Evolutionary conservation across 2,888 invertebrate species (phyloP), one percentile per base, ranked within the genome.

Genomic region (Andricus curvator): DNA sequence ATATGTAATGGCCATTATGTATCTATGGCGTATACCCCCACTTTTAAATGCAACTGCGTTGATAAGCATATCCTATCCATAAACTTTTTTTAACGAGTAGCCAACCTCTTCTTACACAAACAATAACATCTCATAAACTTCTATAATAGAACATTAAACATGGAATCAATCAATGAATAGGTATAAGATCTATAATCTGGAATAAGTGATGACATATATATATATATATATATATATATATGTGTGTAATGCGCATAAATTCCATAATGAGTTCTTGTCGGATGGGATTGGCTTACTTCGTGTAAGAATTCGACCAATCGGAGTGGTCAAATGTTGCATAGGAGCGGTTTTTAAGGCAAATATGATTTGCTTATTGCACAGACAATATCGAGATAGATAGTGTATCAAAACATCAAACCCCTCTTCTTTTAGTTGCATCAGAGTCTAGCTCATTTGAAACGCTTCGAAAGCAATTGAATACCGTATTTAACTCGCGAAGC

Each of bases 391-490:
- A 37, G 5, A 33, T 33, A 41, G 20, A 8, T 37, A 67, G 22
- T n/a, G 13, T n/a, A n/a, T 22, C 41, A 67, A 37, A 37, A 17
- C 33, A 22, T n/a, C 41, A 9, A 2, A 41, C n/a, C 22, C 44
- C 44, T 25, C 44, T 37, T 25, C 44, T 25, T 37, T 22, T 22
- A 5, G 22, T 22, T 44, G 44, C 22, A 44, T 44, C 41, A 44
- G 44, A 68, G 22, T 44, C 37, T 37, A 9, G 66, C 68, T 44
- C 48, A n/a, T 37, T 22, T 48, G 41, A 25, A 68, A 44, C 22
- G 67, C 67, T 17, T 68, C n/a, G 48, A 70, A 70, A 48, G 70
- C 51, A 70, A 70, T 70, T 68, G 68, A 68, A 22, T 48, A 41
- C 25, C 22, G 41, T 68, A 41, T 68, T 68, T 68, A 48, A 5